Base-by-base conservation (phyloP, 2,113 vertebrate genomes). In the Balaeniceps rex region DNA sequence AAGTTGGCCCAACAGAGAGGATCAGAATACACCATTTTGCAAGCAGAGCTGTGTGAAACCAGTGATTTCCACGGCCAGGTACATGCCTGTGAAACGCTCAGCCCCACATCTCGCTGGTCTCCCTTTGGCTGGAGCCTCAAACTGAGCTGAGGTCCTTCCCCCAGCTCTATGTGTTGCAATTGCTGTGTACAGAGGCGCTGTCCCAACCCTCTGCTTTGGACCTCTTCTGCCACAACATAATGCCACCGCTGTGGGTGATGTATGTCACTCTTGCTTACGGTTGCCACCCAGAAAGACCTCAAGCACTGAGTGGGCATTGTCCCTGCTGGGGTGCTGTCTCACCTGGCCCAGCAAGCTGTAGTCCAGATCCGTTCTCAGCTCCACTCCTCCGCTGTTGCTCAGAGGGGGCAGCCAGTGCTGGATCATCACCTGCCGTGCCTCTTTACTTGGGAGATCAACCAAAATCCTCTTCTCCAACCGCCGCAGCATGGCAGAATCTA, bases 401-500 rank as follows among this genome's bases (percentile, higher is more conserved):
- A 99, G 63, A 1, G 99, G 97, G 31, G 99, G 99, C 95, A 99
- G 98, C 99, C 99, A 99, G 65, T 99, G 98, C 85, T 97, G 97
- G 92, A 99, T 99, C 99, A 99, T 99, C 34, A 97, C 98, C 81
- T 92, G 96, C 54, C 99, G 98, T 7, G 99, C 99, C 44, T 98
- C 98, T 33, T 38, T 82, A 9, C 96, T 98, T 4, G 99, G 99
- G 54, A 99, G 98, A 61, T 97, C 98, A 5, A 99, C 99, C 60
- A 99, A 97, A 83, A 99, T 99, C 96, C 99, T 98, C 96, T 99
- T 99, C 96, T 99, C 99, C 74, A 99, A 92, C 76, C 99, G 98
- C 71, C 99, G 98, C 88, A 99, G 85, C 99, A 99, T 99, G 63
- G 99, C 99, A 14, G 97, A 98, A 89, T 99, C 99, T 91, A 99